These are phyloP conservation scores for Raja brachyura DNA, from an alignment of 2,113 vertebrate genomes.

Conservation along the genomic window DNA sequence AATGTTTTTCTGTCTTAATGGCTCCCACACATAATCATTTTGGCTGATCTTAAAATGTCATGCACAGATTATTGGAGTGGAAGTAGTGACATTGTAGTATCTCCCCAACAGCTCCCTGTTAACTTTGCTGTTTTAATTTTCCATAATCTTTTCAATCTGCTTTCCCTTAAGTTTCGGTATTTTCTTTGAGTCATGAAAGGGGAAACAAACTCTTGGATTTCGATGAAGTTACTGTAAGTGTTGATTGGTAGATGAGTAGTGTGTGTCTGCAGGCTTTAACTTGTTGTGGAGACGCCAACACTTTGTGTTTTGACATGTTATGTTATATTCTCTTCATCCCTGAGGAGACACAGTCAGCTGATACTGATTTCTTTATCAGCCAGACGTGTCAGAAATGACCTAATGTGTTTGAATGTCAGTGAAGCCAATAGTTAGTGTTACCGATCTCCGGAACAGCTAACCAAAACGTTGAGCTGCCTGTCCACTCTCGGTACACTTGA, in stretches of 20 bases:
- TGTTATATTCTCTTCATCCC: constrained; percentile 14
- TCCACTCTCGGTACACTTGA: neutral
- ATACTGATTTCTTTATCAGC: neutral
- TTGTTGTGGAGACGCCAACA: neutral
- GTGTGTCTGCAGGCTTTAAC: neutral
- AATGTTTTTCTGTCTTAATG: neutral
- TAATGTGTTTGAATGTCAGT: neutral
- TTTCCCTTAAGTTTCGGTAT: neutral
- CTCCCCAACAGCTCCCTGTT: neutral
- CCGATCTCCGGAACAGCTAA: neutral
- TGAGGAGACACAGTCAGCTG: neutral
- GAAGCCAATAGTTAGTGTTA: neutral
- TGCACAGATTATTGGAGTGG: neutral
- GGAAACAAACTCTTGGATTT: neutral
- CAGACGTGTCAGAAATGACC: neutral
- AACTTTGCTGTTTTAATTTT: neutral
- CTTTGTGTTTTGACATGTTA: too few species aligned
- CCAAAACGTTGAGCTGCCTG: neutral
- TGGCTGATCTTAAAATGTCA: neutral
- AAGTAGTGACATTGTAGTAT: neutral
- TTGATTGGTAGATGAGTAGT: neutral
- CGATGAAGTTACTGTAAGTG: neutral
- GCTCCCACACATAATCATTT: neutral
- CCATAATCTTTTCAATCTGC: neutral
- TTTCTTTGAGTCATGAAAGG: neutral